Conservation (phyloP, 2,888 invertebrate genomes). For the Pomacea canaliculata region DNA sequence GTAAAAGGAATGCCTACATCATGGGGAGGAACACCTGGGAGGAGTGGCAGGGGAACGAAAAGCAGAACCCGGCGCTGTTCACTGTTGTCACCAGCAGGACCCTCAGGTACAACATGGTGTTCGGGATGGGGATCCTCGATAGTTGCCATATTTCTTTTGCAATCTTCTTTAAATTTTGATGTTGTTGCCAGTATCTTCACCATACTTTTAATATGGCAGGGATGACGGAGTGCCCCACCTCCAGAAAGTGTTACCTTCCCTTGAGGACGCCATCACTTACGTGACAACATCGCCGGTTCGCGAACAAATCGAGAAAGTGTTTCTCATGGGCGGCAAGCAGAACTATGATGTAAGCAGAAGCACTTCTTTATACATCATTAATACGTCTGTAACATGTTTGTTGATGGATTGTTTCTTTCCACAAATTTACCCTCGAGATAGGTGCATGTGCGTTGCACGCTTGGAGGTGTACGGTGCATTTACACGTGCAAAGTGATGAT, state of each 20-base stretch:
- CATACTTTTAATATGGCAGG: neutral
- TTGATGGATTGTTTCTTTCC: too few species aligned
- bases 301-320: conserved; percentile 19
- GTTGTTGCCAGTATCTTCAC: too few species aligned
- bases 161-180: too few species aligned
- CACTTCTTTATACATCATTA: too few species aligned
- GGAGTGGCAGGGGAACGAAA: neutral
- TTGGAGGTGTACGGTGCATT: too few species aligned
- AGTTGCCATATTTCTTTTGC: too few species aligned
- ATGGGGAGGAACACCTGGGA: conserved; percentile 21
- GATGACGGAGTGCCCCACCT: conserved; percentile 13
- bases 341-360: conserved; percentile 8
- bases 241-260: conserved; percentile 16
- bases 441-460: too few species aligned
- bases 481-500: too few species aligned
- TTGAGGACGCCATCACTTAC: conserved; percentile 18
- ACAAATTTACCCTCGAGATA: too few species aligned
- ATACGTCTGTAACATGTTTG: too few species aligned
- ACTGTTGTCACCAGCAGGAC: conserved; percentile 21
- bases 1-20: conserved; percentile 22
- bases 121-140: neutral
- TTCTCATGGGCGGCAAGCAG: conserved; percentile 14
- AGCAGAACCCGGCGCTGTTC: conserved; percentile 13
- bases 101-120: neutral
- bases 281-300: conserved; percentile 14